These are phyloP conservation scores for Leucophenga varia DNA, from an alignment of 1,140 invertebrate genomes.

Conservation along the genomic window DNA sequence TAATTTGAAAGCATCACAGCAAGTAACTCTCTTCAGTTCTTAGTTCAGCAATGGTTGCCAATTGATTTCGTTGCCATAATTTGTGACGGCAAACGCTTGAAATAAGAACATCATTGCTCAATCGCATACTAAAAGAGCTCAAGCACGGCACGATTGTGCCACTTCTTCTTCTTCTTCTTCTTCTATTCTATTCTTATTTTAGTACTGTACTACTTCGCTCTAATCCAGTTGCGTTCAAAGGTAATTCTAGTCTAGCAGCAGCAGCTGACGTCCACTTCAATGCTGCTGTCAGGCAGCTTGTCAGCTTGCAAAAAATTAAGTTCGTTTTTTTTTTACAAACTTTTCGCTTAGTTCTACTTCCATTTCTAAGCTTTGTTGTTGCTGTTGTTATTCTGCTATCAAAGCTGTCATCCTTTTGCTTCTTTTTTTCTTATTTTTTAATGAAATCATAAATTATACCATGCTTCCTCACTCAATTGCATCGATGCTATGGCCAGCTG, in stretches of 20 bases:
- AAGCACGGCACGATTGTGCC: conserved; percentile 44
- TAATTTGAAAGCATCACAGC: conserved; percentile 19
- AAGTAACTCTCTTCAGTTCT: too few species aligned
- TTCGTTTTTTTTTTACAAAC: too few species aligned
- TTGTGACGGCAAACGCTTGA: conserved; percentile 7
- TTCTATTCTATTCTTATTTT: too few species aligned
- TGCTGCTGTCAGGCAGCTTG: conserved; percentile 1
- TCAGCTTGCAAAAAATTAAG: conserved; percentile 4
- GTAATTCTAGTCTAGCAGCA: conserved; percentile 35
- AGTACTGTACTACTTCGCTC: too few species aligned
- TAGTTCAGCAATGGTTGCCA: conserved; percentile 13
- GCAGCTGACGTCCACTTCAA: conserved; percentile 1
- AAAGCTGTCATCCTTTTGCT: too few species aligned
- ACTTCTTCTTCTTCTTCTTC: conserved; percentile 30
- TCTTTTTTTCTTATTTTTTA: too few species aligned
- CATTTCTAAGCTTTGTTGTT: conserved; percentile 24
- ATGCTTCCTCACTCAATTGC: too few species aligned
- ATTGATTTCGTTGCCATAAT: conserved; percentile 15
- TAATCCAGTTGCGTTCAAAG: too few species aligned
- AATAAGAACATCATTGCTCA: conserved; percentile 42
- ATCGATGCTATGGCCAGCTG: too few species aligned
- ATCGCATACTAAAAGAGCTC: conserved; percentile 48
- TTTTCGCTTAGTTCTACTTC: too few species aligned
- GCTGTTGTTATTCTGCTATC: conserved; percentile 20
- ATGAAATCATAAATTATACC: conserved; percentile 53